Conservation (phyloP, 2,888 invertebrate genomes). For the Amphipyra tragopoginis region DNA sequence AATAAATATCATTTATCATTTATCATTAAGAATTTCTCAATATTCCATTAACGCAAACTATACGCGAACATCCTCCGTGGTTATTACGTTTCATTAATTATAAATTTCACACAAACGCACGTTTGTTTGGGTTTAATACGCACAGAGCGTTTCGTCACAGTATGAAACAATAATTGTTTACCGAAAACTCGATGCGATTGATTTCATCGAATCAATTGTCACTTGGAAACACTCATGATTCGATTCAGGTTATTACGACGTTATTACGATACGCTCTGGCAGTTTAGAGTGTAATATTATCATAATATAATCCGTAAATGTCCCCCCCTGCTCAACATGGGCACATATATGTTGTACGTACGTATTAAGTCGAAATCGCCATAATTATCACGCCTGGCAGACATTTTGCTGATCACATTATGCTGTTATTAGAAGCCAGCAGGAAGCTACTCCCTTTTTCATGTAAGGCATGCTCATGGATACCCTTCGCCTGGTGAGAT, state of each 20-base stretch:
- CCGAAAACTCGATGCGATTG: constrained; percentile 13
- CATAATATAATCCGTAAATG: too few species aligned
- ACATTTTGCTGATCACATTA: too few species aligned
- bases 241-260: constrained; percentile 8
- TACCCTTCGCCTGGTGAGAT: too few species aligned
- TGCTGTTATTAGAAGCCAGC: too few species aligned
- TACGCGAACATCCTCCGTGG: constrained; percentile 11
- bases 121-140: constrained; percentile 17
- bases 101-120: constrained; percentile 33
- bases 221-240: constrained; percentile 15
- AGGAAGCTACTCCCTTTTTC: too few species aligned
- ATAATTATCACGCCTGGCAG: too few species aligned
- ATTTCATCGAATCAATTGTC: constrained; percentile 24
- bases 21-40: too few species aligned
- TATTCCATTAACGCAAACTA: not conserved
- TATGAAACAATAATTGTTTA: constrained; percentile 26
- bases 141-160: constrained; percentile 10
- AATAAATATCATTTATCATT: too few species aligned
- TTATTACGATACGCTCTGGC: not conserved
- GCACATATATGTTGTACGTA: too few species aligned
- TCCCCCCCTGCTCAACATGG: too few species aligned
- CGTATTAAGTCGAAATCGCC: too few species aligned
- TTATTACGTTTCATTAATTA: constrained; percentile 27
- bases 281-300: not conserved
- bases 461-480: too few species aligned